These are phyloP conservation scores for Drosophila malerkotliana DNA, from an alignment of 1,140 invertebrate species.

Conservation along the genomic window DNA sequence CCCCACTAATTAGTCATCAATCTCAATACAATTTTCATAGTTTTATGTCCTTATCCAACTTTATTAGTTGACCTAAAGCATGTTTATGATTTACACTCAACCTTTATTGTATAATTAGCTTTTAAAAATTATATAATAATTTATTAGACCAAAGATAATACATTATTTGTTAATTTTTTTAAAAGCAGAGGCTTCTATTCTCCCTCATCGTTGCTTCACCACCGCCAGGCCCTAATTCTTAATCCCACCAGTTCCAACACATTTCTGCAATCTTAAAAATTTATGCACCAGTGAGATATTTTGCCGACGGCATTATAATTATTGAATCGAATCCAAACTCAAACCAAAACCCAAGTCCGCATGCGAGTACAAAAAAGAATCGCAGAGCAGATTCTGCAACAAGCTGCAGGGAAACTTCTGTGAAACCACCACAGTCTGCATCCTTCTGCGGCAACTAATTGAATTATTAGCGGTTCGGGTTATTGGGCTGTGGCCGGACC, in stretches of 20 bases:
- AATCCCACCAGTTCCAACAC: slow-evolving; percentile 27
- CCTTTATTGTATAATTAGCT: too few species aligned
- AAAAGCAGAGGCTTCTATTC: too few species aligned
- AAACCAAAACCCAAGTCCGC: background rate
- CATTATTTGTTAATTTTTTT: too few species aligned
- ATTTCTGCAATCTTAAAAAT: slow-evolving; percentile 45
- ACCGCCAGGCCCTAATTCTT: background rate
- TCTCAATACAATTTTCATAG: too few species aligned
- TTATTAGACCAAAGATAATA: too few species aligned
- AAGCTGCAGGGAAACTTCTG: slow-evolving; percentile 39
- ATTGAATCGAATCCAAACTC: slow-evolving; percentile 52
- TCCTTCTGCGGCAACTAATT: slow-evolving; percentile 75
- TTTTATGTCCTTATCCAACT: too few species aligned
- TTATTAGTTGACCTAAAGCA: too few species aligned
- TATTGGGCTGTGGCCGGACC: slow-evolving; percentile 17
- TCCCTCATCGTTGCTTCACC: background rate
- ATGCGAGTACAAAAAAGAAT: slow-evolving; percentile 15
- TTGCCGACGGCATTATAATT: slow-evolving; percentile 66
- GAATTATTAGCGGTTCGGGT: slow-evolving; percentile 69
- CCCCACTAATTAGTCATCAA: too few species aligned
- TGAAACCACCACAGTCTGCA: slow-evolving; percentile 59
- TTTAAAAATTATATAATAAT: too few species aligned
- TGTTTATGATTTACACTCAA: too few species aligned
- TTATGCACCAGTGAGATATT: slow-evolving; percentile 70
- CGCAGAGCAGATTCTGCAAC: slow-evolving; percentile 15